Evolutionary conservation across 2,113 vertebrate genomes (phyloP).

Genomic region (Elgaria multicarinata): DNA sequence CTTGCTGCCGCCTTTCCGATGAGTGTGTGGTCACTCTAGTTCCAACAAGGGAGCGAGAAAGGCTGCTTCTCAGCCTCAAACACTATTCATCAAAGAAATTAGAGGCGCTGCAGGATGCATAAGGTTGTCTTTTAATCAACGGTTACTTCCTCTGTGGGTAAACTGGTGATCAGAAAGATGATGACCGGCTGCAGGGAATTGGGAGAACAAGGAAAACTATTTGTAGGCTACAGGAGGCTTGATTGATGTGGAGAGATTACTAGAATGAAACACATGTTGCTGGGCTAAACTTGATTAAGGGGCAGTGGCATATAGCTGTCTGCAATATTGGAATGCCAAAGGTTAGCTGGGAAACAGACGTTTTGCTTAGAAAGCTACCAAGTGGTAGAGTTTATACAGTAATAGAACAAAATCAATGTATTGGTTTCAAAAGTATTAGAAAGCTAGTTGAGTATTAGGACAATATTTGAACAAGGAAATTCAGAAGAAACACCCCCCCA

Average conservation of each 20-base stretch:
- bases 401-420: neutral
- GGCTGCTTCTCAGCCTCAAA: neutral
- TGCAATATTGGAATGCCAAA: slow-evolving; percentile 12
- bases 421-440: too few species aligned
- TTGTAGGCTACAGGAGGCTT: neutral
- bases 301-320: neutral
- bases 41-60: neutral
- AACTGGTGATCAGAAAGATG: neutral
- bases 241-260: neutral
- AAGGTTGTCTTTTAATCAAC: neutral
- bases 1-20: neutral
- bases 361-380: neutral
- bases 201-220: neutral
- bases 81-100: neutral
- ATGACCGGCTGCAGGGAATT: neutral
- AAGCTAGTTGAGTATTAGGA: neutral
- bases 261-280: neutral
- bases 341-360: neutral
- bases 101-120: neutral
- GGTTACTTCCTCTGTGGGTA: slow-evolving; percentile 35
- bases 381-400: neutral
- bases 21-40: neutral
- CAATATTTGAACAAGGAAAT: neutral
- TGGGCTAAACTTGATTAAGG: accelerated
- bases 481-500: neutral